Base-by-base conservation (phyloP, 2,888 invertebrate species). In the Drosophila nigricruria region DNA sequence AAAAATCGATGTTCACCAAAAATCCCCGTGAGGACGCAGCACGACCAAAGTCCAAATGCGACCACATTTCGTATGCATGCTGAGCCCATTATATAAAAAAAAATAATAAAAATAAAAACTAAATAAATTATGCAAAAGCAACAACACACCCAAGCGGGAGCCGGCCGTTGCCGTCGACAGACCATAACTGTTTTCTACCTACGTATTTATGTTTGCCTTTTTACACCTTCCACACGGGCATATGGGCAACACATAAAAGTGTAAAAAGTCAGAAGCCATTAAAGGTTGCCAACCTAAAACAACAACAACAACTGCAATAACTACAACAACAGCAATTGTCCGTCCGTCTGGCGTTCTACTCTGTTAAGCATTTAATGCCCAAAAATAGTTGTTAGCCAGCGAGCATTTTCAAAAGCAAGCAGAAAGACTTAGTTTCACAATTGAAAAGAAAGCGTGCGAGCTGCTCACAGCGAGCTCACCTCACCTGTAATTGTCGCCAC, bases 111-210 rank as follows among this genome's bases (percentile, higher is more conserved):
- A 56, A 42, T 36, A 47, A 72, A 73, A 73, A 50, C 60, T 65
- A 68, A 79, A 77, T 85, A 70, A 89, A 82, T 82, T 89, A 88
- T 78, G 79, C 74, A 75, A 57, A 77, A 70, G 57, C 70, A 75
- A 53, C 57, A 64, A 63, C 45, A 47, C 38, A 30, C 14, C 14
- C 20, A 40, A 18, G 62, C 56, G 36, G 20, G 34, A 45, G 40
- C 81, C 72, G 73, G 71, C 52, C 78, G 74, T 77, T 79, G 73
- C 68, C 77, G 84, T 80, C 88, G 73, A 81, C 88, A 73, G 79
- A 88, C 81, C 90, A 86, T 85, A 89, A 87, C 86, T 74, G 88
- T 85, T 87, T 87, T 88, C 73, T 73, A 85, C 75, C 75, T 79
- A 85, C 73, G 71, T 79, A 68, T 79, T 63, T 68, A 45, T 38